Conservation (phyloP, 2,113 vertebrate species). For the Rattus rattus region DNA sequence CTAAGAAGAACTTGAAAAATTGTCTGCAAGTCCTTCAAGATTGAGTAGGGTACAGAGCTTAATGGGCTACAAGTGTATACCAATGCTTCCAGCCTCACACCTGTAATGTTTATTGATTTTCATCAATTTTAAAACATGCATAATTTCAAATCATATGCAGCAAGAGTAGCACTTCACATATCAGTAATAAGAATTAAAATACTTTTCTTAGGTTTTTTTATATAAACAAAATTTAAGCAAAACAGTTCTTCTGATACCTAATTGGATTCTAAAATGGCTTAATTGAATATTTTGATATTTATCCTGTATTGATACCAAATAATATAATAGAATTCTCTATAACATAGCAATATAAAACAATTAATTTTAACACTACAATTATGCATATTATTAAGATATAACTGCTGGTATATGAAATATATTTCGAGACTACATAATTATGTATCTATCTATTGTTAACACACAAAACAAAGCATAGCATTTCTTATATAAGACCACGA, state of each 20-base stretch:
- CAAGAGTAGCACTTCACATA: not conserved
- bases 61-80: not conserved
- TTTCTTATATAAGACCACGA: not conserved
- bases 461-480: not conserved
- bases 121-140: not conserved
- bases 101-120: not conserved
- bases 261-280: not conserved
- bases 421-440: conserved; percentile 64
- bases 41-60: not conserved
- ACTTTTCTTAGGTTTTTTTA: not conserved
- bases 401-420: conserved; percentile 57
- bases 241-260: not conserved
- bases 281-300: conserved; percentile 61
- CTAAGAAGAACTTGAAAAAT: not conserved
- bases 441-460: conserved; percentile 43
- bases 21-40: not conserved
- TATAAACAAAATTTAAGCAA: not conserved
- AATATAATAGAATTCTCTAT: conserved; percentile 42
- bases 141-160: not conserved
- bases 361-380: conserved; percentile 73
- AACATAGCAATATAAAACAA: not conserved
- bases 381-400: conserved; percentile 50
- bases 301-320: conserved; percentile 59
- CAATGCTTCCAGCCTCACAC: not conserved
- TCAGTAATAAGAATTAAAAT: conserved; percentile 12